Evolutionary conservation across 2,888 invertebrate genomes (phyloP), one percentile per base, ranked within the genome.

Genomic region (Drosophila kambysellisi): DNA sequence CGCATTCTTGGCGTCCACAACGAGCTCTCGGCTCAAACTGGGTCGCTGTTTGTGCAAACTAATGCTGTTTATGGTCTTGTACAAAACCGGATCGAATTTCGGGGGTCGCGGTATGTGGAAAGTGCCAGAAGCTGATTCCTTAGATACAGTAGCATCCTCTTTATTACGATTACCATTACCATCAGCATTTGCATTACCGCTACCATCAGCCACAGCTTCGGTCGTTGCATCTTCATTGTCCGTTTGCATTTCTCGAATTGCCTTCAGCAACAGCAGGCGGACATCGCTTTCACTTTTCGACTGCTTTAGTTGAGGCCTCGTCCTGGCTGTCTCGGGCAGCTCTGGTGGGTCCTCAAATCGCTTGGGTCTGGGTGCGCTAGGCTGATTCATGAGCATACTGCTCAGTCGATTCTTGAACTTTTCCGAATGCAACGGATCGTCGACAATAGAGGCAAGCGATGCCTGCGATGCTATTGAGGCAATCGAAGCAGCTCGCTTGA

Each of bases 251-350:
- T 89, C 90, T 58, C 81, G 82, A 41, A 86, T 89, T 54, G 87
- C 83, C 68, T 80, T 78, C 50, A 86, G 70, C 54, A 88, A 69
- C 52, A 92, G 62, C 37, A 82, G 64, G 17, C 80, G 83, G 17
- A 92, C 73, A 83, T 92, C 92, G 57, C 85, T 81, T 83, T 92
- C 92, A 68, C 92, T 92, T 82, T 91, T 92, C 30, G 91, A 91
- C 66, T 90, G 88, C 70, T 92, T 91, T 0, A 92, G 70, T 43
- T 67, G 79, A 30, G 79, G 82, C 59, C 74, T 60, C 17, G 46
- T 43, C n/a, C 52, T 51, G 7, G 17, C 52, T 43, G 56, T n/a
- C 39, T 63, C 30, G 1, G 37, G 12, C 48, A 29, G 39, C 37
- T 54, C 41, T 25, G 12, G 41, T 2, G 30, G 5, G 9, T 71